These are phyloP conservation scores for Sardinella longiceps DNA, from an alignment of 2,797 vertebrate species.

Conservation along the genomic window DNA sequence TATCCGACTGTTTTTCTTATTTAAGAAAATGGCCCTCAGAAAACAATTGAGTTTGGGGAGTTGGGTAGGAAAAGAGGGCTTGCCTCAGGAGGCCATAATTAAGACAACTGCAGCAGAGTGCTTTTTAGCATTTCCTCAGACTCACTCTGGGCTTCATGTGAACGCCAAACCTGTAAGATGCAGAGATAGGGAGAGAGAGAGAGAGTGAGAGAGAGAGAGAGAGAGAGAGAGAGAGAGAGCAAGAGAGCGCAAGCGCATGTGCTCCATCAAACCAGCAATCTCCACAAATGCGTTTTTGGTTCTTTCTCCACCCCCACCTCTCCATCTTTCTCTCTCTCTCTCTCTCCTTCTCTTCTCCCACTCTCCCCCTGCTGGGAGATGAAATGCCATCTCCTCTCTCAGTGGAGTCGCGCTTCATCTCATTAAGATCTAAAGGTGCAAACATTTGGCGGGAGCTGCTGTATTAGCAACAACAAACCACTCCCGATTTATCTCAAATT, in stretches of 20 bases:
- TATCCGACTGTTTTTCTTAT: slow-evolving; percentile 34
- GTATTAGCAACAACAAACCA: slow-evolving; percentile 23
- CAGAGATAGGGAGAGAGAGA: neutral
- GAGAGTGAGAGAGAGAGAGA: neutral
- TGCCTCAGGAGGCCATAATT: neutral
- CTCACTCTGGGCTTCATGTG: too few species aligned
- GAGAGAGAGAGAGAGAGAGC: neutral
- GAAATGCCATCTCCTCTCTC: slow-evolving; percentile 10
- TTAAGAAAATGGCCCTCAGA: slow-evolving; percentile 36
- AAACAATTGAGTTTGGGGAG: slow-evolving; percentile 21
- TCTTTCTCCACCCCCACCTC: neutral
- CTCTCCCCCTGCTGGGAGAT: slow-evolving; percentile 23
- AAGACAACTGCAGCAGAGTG: slow-evolving; percentile 11
- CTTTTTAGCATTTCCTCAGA: slow-evolving; percentile 2
- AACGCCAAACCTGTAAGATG: neutral
- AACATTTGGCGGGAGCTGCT: slow-evolving; percentile 11
- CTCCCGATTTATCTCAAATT: slow-evolving; percentile 26
- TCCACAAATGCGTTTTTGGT: neutral
- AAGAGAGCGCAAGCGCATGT: neutral
- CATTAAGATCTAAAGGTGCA: slow-evolving; percentile 26
- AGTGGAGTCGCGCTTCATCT: slow-evolving; percentile 10
- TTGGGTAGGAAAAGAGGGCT: neutral
- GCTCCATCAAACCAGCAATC: slow-evolving; percentile 16
- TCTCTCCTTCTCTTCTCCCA: neutral
- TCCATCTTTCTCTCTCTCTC: slow-evolving; percentile 16